Conservation (phyloP, 2,888 invertebrate species). For the Xiphydria camelus region DNA sequence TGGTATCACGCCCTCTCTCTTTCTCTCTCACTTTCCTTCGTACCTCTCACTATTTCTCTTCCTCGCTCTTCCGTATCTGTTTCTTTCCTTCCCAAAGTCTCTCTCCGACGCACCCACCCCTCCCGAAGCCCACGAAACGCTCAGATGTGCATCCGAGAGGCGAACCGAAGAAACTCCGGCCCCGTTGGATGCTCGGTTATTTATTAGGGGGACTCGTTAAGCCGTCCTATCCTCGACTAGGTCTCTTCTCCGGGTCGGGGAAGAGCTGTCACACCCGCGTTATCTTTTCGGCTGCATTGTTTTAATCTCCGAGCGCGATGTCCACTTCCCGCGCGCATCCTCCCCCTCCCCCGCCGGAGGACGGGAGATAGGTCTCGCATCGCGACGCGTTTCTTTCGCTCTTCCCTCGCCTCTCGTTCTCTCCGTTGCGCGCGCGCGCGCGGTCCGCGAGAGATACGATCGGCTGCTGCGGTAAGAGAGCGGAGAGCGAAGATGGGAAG, state of each 20-base stretch:
- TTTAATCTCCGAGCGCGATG: conserved; percentile 37
- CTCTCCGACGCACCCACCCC: neutral
- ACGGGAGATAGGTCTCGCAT: too few relatives aligned
- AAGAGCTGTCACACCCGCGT: conserved; percentile 45
- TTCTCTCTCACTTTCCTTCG: too few relatives aligned
- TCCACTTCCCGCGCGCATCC: neutral
- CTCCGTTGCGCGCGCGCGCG: neutral
- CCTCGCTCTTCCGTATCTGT: too few relatives aligned
- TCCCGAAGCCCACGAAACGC: neutral
- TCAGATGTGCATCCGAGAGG: conserved; percentile 1
- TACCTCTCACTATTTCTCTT: too few relatives aligned
- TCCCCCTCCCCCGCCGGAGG: conserved; percentile 11
- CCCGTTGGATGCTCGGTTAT: conserved; percentile 38
- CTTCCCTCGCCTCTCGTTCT: neutral
- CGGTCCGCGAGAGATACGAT: neutral
- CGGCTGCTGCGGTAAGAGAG: too few relatives aligned
- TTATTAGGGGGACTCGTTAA: conserved; percentile 53
- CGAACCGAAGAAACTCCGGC: conserved; percentile 18
- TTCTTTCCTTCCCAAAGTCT: too few relatives aligned
- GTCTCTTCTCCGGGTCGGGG: conserved; percentile 24
- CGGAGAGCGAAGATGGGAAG: neutral
- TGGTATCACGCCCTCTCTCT: conserved; percentile 3
- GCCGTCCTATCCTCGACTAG: conserved; percentile 35
- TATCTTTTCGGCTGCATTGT: conserved; percentile 45
- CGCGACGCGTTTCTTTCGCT: too few relatives aligned